phyloP scores from a whole-genome alignment of 1,140 invertebrate genomes.

The Macrobrachium nipponense region DNA sequence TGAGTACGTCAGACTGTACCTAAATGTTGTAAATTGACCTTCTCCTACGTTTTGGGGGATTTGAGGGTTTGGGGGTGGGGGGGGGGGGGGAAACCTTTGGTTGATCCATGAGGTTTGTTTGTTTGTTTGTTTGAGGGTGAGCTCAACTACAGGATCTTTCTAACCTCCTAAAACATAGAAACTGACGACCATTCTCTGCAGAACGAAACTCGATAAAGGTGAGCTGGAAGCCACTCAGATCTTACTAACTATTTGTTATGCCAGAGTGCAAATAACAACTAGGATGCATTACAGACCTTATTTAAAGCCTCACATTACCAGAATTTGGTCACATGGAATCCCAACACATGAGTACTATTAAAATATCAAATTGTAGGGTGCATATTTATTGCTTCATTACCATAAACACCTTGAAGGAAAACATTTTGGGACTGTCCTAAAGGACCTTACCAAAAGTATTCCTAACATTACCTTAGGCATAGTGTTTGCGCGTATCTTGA shows the following conservation, averaged over 20 bases:
- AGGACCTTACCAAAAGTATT: slow-evolving; percentile 39
- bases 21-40: slow-evolving; percentile 58
- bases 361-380: slow-evolving; percentile 40
- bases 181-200: slow-evolving; percentile 55
- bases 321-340: slow-evolving; percentile 54
- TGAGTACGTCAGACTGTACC: slow-evolving; percentile 40
- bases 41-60: not conserved
- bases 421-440: slow-evolving; percentile 31
- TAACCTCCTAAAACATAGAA: slow-evolving; percentile 54
- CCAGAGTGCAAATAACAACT: slow-evolving; percentile 49
- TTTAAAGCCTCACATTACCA: slow-evolving; percentile 50
- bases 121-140: slow-evolving; percentile 7
- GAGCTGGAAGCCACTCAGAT: slow-evolving; percentile 60
- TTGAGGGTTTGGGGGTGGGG: no score
- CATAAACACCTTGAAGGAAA: slow-evolving; percentile 42
- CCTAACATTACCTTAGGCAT: not conserved
- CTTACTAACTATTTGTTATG: slow-evolving; percentile 56
- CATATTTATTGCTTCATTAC: slow-evolving; percentile 58
- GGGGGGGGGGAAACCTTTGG: slow-evolving; percentile 31
- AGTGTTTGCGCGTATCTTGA: slow-evolving; percentile 21
- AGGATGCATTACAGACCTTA: slow-evolving; percentile 58
- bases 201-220: slow-evolving; percentile 50
- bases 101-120: not conserved
- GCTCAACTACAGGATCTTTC: slow-evolving; percentile 46
- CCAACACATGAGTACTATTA: slow-evolving; percentile 46